Percentiles rank a stretch among this genome's conserved stretches.
Evolutionary conservation across 2,888 invertebrate genomes (phyloP).

Genomic region (Sphecodes monilicornis): DNA sequence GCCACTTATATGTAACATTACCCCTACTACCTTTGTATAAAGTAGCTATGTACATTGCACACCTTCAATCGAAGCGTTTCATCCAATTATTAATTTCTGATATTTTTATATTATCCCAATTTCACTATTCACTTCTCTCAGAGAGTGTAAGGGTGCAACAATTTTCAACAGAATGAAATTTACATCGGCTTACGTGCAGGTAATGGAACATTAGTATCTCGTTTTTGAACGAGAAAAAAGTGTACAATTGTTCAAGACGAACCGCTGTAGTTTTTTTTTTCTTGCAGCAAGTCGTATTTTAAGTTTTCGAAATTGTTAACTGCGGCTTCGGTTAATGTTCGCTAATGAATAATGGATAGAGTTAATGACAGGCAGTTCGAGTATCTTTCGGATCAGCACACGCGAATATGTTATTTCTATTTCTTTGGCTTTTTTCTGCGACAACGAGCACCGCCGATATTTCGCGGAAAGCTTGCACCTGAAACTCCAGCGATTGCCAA

Average conservation of each 20-base stretch:
- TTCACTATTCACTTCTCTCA: not conserved
- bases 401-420: not conserved
- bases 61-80: too few species aligned
- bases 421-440: not conserved
- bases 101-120: not conserved
- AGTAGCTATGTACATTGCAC: too few species aligned
- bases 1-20: too few species aligned
- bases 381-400: constrained; percentile 1
- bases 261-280: not conserved
- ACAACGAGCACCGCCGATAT: constrained; percentile 16
- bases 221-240: not conserved
- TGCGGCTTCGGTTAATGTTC: not conserved
- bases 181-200: not conserved
- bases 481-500: not conserved
- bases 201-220: not conserved
- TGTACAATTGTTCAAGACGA: not conserved
- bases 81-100: too few species aligned
- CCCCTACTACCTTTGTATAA: too few species aligned
- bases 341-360: not conserved
- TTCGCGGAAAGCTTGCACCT: constrained; percentile 17
- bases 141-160: not conserved
- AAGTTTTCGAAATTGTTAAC: not conserved
- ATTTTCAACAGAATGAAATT: not conserved
- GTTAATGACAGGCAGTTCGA: not conserved
- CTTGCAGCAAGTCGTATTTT: not conserved